phyloP scores from a whole-genome alignment of 2,113 vertebrate genomes.

The Grammomys dolichurus region DNA sequence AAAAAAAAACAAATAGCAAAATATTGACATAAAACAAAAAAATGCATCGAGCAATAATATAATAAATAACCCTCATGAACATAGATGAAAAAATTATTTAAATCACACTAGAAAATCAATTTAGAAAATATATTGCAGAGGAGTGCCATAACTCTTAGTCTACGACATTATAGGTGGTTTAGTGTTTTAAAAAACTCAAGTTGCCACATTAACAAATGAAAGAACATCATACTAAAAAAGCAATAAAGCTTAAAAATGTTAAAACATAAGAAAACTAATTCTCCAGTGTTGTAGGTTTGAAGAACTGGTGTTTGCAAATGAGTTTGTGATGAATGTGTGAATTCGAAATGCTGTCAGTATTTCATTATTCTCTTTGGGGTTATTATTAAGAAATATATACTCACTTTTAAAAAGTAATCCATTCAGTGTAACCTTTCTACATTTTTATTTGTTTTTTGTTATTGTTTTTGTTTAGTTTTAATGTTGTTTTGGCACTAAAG shows the following conservation, averaged over 20 bases:
- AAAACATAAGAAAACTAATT: not conserved
- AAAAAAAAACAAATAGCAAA: not conserved
- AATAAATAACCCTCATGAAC: not conserved
- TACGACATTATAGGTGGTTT: not conserved
- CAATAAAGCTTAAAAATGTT: not conserved
- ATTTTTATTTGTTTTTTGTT: not conserved
- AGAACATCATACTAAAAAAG: not conserved
- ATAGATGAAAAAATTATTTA: not conserved
- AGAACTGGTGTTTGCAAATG: not conserved
- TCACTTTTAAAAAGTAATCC: slow-evolving; percentile 21
- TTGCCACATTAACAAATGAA: not conserved
- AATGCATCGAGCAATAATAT: not conserved
- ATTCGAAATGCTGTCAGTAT: not conserved
- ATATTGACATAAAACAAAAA: not conserved
- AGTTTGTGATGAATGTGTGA: not conserved
- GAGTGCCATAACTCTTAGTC: not conserved
- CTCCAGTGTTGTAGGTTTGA: not conserved
- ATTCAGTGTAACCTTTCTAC: not conserved
- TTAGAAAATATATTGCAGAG: not conserved
- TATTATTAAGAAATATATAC: not conserved
- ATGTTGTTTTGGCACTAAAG: not conserved
- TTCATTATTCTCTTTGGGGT: not conserved
- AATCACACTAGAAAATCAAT: not conserved
- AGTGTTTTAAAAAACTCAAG: not conserved
- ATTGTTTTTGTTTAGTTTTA: no score